These are phyloP conservation scores for Epinephelus awoara DNA, from an alignment of 2,797 vertebrate genomes.

Conservation along the genomic window DNA sequence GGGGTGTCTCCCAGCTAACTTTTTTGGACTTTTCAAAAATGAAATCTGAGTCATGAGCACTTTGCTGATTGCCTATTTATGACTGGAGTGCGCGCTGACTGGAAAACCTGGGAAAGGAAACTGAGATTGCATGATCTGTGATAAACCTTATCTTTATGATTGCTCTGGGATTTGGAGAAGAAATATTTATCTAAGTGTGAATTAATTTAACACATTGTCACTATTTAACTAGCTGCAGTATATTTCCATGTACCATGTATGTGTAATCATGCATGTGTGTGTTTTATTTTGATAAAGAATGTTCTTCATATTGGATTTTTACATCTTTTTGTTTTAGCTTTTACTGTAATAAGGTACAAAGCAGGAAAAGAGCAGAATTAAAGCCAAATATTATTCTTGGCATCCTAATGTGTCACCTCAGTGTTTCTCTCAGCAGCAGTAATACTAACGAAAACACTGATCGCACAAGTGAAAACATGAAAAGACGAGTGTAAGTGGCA, in stretches of 20 bases:
- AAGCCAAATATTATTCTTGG: conserved; percentile 6
- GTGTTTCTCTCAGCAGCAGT: conserved; percentile 3
- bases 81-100: neutral
- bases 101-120: conserved; percentile 29
- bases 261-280: neutral
- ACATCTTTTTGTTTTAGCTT: neutral
- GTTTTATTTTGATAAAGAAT: no score
- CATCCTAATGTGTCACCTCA: neutral
- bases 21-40: conserved; percentile 27
- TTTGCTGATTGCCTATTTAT: conserved; percentile 2
- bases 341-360: conserved; percentile 4
- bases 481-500: neutral
- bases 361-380: neutral
- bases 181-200: neutral
- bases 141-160: conserved; percentile 7
- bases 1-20: neutral
- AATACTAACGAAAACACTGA: conserved; percentile 12
- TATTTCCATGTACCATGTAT: neutral
- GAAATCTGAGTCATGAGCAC: conserved; percentile 14
- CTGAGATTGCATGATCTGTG: neutral
- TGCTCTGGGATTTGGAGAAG: neutral
- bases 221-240: neutral
- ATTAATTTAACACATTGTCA: neutral
- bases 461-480: conserved; percentile 5
- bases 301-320: neutral